These are phyloP conservation scores for Hirundo rustica DNA, from an alignment of 2,797 vertebrate species.

Conservation along the genomic window DNA sequence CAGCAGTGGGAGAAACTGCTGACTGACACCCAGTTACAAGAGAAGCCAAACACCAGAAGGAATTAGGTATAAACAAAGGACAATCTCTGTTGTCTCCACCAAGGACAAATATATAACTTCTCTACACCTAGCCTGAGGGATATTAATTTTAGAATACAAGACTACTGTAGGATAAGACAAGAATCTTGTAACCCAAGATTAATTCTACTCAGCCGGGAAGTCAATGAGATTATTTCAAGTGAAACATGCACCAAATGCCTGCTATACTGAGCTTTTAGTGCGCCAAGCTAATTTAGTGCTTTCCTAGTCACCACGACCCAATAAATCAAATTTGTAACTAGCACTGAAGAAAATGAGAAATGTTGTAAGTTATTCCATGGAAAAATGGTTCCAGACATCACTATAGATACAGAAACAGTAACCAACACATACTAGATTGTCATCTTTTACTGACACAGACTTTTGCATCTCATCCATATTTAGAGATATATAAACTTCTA, in stretches of 20 bases:
- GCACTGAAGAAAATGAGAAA: constrained; percentile 2
- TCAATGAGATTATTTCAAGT: constrained; percentile 46
- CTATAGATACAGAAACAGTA: not conserved
- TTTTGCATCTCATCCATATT: constrained; percentile 13
- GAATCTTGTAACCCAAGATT: constrained; percentile 50
- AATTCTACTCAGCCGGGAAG: constrained; percentile 48
- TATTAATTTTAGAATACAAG: constrained; percentile 54
- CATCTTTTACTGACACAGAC: not conserved
- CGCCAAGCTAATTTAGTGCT: constrained; percentile 27
- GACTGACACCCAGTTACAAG: not conserved
- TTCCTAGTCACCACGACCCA: not conserved
- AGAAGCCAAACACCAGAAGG: constrained; percentile 8
- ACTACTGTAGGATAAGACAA: constrained; percentile 28
- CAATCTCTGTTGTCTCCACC: not conserved
- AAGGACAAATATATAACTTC: constrained; percentile 1
- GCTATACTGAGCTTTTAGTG: not conserved
- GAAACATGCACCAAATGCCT: constrained; percentile 5
- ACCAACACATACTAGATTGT: not conserved
- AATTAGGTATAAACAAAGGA: constrained; percentile 36
- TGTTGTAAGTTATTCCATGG: not conserved
- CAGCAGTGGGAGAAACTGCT: not conserved
- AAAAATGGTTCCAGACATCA: constrained; percentile 1
- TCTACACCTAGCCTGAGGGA: not conserved
- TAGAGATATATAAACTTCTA: not conserved
- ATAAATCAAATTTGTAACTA: constrained; percentile 45